These are phyloP conservation scores for Chloromyia formosa DNA, from an alignment of 2,888 invertebrate species.

Conservation along the genomic window DNA sequence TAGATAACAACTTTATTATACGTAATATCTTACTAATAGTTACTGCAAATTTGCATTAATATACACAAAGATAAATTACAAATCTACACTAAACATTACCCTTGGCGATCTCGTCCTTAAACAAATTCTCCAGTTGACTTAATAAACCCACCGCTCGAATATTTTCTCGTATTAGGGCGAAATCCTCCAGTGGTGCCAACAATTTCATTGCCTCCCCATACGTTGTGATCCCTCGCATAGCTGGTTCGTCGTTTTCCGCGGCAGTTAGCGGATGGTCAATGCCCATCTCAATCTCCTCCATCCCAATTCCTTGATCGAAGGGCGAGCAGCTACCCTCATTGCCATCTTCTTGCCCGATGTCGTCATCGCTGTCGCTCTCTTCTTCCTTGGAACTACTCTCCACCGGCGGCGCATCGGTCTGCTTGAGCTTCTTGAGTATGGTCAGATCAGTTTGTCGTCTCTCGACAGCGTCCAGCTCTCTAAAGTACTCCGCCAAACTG, in stretches of 20 bases:
- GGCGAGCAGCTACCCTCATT: neutral
- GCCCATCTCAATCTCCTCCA: neutral
- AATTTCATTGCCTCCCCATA: conserved; percentile 23
- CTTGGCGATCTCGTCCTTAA: conserved; percentile 23
- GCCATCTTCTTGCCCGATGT: too few relatives aligned
- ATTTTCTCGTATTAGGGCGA: conserved; percentile 23
- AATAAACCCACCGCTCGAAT: conserved; percentile 35
- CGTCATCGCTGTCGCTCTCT: too few relatives aligned
- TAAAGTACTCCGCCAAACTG: neutral
- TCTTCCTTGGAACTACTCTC: too few relatives aligned
- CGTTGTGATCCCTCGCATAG: neutral
- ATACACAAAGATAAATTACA: too few relatives aligned
- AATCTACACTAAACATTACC: neutral
- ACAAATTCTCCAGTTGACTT: conserved; percentile 38
- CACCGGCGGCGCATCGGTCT: too few relatives aligned
- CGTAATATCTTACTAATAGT: too few relatives aligned
- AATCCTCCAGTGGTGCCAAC: conserved; percentile 40
- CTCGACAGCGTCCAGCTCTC: neutral
- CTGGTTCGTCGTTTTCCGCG: neutral
- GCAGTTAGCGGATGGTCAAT: too few relatives aligned
- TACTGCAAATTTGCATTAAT: too few relatives aligned
- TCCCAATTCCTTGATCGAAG: conserved; percentile 4
- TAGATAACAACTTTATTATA: too few relatives aligned
- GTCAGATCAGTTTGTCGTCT: too few relatives aligned
- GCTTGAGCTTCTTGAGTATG: too few relatives aligned